A percentile compares a stretch with the other conserved stretches of the same genome.
Conservation (phyloP, 2,113 vertebrate species). For the Polypterus senegalus region DNA sequence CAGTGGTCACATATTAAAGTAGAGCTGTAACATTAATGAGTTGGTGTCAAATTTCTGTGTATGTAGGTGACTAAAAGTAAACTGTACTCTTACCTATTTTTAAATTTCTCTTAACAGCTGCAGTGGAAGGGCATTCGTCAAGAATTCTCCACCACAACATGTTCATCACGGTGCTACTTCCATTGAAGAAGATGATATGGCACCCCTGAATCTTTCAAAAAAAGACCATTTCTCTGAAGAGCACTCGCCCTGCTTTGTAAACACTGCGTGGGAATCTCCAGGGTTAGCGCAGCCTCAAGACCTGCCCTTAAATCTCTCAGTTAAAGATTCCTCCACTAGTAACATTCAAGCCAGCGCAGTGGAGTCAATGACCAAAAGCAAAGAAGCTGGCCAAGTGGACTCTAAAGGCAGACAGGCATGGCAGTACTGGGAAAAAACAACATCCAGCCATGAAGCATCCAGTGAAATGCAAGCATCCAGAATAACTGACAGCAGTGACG, state of each 20-base stretch:
- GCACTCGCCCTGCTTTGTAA: slow-evolving; percentile 5
- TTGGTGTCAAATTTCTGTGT: no score
- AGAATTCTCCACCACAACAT: no score
- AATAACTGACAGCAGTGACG: slow-evolving; percentile 59
- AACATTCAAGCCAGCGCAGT: slow-evolving; percentile 16
- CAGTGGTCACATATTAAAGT: no score
- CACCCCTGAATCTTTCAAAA: slow-evolving; percentile 84
- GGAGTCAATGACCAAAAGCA: slow-evolving; percentile 17
- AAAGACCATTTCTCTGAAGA: slow-evolving; percentile 33
- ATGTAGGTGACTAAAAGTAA: no score
- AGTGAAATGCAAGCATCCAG: slow-evolving; percentile 17
- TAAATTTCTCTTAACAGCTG: no score
- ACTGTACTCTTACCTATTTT: no score
- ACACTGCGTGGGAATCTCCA: background rate
- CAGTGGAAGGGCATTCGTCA: no score
- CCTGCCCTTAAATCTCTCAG: slow-evolving; percentile 75
- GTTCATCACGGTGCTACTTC: background rate
- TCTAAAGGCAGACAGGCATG: background rate
- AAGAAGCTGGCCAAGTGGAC: slow-evolving; percentile 7
- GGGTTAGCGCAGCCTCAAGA: slow-evolving; percentile 45
- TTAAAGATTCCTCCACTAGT: slow-evolving; percentile 46
- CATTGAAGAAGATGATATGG: slow-evolving; percentile 33
- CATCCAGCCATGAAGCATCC: slow-evolving; percentile 3
- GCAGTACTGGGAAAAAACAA: background rate
- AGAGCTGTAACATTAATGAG: no score